phyloP scores from a whole-genome alignment of 2,888 invertebrate genomes.

The Rhogogaster chlorosoma region DNA sequence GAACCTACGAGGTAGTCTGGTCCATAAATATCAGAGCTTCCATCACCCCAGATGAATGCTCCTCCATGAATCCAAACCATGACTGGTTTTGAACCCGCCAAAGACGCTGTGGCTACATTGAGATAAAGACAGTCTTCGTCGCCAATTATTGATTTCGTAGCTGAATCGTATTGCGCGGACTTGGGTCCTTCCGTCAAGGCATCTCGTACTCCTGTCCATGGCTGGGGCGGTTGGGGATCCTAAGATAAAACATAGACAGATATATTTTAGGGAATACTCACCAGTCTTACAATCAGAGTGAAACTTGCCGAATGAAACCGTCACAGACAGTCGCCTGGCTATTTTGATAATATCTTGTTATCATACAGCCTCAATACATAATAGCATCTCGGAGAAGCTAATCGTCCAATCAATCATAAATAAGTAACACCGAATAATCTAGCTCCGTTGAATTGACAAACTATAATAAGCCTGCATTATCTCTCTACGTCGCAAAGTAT shows the following conservation, averaged over 20 bases:
- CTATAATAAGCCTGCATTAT: no score
- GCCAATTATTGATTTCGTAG: constrained; percentile 55
- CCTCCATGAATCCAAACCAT: constrained; percentile 44
- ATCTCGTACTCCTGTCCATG: constrained; percentile 66
- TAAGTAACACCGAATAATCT: no score
- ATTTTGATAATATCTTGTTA: no score
- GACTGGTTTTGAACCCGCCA: constrained; percentile 53
- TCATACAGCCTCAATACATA: no score
- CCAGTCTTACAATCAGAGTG: not conserved
- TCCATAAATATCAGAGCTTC: not conserved
- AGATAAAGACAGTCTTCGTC: constrained; percentile 71
- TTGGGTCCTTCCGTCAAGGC: constrained; percentile 62
- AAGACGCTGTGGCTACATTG: constrained; percentile 61
- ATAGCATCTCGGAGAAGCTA: no score
- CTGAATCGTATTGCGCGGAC: constrained; percentile 59
- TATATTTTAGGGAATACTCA: not conserved
- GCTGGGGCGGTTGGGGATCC: constrained; percentile 72
- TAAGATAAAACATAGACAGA: no score
- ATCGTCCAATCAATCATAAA: no score
- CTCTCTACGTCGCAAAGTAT: no score
- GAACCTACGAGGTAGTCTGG: not conserved
- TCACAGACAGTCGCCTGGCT: no score
- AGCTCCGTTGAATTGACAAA: no score
- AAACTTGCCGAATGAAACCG: no score
- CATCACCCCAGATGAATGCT: not conserved